Percentiles rank a stretch among this genome's conserved stretches.
phyloP scores from a whole-genome alignment of 2,113 vertebrate species.

The Mirounga angustirostris region DNA sequence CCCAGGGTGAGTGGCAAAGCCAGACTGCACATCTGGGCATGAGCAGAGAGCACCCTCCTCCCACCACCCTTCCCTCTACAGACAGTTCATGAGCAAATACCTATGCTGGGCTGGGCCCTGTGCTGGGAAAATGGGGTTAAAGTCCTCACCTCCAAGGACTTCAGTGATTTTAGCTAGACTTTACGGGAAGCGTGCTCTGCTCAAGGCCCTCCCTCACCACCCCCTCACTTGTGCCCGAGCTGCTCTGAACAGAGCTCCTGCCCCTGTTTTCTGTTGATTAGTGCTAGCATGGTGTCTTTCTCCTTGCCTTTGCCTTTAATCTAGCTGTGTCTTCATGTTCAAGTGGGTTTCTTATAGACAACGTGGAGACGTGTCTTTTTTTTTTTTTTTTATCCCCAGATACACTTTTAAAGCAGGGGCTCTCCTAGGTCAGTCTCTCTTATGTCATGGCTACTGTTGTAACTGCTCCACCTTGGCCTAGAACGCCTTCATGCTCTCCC shows the following conservation, averaged over 20 bases:
- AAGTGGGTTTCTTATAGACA: not conserved
- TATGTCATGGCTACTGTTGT: not conserved
- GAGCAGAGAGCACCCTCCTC: not conserved
- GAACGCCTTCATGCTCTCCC: not conserved
- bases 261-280: not conserved
- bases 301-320: not conserved
- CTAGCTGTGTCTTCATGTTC: not conserved
- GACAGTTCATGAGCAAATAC: not conserved
- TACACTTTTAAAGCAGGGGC: not conserved
- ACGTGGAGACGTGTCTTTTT: not conserved
- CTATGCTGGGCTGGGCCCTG: rapidly evolving
- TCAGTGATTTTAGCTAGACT: not conserved
- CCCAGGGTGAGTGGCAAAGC: not conserved
- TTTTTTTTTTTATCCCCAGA: not conserved
- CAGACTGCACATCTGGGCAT: not conserved
- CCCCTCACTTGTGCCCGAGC: not conserved
- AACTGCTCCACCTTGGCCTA: not conserved
- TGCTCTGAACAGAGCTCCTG: not conserved
- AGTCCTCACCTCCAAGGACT: not conserved
- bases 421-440: not conserved
- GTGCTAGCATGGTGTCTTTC: not conserved
- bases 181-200: not conserved
- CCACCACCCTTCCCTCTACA: not conserved
- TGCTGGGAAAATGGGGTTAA: not conserved
- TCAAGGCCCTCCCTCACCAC: not conserved